Percentiles rank a stretch among this genome's conserved stretches.
Conservation (phyloP, 2,888 invertebrate species). For the Platycheirus rosarum region DNA sequence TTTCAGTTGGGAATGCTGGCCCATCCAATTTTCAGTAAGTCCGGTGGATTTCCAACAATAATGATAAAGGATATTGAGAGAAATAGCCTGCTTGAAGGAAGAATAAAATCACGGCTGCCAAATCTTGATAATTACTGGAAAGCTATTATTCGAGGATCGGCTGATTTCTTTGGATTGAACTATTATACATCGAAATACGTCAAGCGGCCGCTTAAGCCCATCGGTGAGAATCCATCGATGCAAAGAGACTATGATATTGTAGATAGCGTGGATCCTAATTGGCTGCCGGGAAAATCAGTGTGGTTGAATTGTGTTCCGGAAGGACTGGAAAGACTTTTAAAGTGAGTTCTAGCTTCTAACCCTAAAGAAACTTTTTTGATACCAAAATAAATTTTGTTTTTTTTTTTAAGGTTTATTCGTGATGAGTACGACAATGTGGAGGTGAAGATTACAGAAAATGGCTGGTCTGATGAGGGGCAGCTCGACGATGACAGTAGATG, state of each 20-base stretch:
- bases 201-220: constrained; percentile 69
- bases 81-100: constrained; percentile 78
- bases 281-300: constrained; percentile 77
- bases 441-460: constrained; percentile 85
- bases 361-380: not conserved
- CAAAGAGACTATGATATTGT: constrained; percentile 82
- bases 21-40: constrained; percentile 78
- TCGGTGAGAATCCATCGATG: constrained; percentile 83
- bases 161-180: constrained; percentile 78
- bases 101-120: constrained; percentile 77
- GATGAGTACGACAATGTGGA: constrained; percentile 84
- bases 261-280: constrained; percentile 75
- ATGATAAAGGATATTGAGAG: constrained; percentile 77
- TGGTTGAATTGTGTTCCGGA: constrained; percentile 77
- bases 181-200: constrained; percentile 78
- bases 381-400: not conserved
- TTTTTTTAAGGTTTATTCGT: constrained; percentile 83
- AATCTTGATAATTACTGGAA: constrained; percentile 72
- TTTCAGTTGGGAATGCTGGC: constrained; percentile 80
- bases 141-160: constrained; percentile 75
- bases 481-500: constrained; percentile 80
- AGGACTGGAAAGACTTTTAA: constrained; percentile 72
- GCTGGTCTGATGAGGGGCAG: constrained; percentile 81
- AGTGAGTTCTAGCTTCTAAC: constrained; percentile 55
- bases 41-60: constrained; percentile 78